These are phyloP conservation scores for Buphagus erythrorhynchus DNA, from an alignment of 2,797 vertebrate species.

Conservation along the genomic window DNA sequence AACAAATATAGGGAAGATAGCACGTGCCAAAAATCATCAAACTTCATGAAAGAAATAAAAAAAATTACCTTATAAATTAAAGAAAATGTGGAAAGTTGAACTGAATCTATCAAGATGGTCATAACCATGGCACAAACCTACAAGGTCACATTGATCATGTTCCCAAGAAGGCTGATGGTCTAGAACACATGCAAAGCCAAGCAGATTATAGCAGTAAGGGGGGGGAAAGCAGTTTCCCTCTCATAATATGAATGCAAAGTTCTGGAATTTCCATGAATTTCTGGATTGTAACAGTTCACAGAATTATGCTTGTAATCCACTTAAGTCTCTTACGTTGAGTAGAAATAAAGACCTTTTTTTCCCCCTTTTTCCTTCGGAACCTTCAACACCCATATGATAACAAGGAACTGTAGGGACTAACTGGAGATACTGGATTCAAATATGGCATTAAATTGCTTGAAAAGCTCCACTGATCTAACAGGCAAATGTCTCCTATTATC, in stretches of 20 bases:
- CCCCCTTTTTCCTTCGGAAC: not conserved
- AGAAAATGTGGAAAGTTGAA: not conserved
- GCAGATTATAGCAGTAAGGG: not conserved
- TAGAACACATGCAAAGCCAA: not conserved
- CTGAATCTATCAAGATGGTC: not conserved
- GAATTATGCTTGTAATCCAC: not conserved
- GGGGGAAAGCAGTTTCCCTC: fast-evolving
- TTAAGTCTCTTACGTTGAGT: not conserved
- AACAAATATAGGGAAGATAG: not conserved
- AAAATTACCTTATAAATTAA: not conserved
- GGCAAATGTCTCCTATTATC: not conserved
- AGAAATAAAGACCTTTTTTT: not conserved
- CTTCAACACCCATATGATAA: not conserved
- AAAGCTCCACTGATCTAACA: not conserved
- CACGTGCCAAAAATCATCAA: not conserved
- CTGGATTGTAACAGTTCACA: not conserved
- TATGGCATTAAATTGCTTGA: not conserved
- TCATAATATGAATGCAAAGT: not conserved
- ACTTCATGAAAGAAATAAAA: not conserved
- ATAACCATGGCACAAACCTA: not conserved
- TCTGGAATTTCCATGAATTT: not conserved
- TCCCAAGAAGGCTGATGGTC: not conserved
- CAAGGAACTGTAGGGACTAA: not conserved
- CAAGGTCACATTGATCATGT: not conserved
- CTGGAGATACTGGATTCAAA: not conserved